These are phyloP conservation scores for Argyrosomus regius DNA, from an alignment of 2,797 vertebrate genomes.

Conservation along the genomic window DNA sequence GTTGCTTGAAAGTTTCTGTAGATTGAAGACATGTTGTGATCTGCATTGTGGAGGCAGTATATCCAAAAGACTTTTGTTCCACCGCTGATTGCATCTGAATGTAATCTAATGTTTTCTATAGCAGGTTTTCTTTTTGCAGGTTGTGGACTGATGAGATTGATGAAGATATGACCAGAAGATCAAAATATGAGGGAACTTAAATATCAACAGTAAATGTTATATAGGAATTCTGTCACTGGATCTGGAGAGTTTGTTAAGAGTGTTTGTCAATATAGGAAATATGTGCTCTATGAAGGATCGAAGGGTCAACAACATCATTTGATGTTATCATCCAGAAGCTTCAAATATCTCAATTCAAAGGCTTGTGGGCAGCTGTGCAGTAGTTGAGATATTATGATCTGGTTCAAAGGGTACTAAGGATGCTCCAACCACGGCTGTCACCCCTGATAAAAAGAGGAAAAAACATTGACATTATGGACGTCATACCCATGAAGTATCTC, in stretches of 20 bases:
- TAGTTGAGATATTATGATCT: neutral
- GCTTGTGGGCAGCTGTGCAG: neutral
- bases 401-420: neutral
- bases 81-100: neutral
- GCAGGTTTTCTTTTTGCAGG: neutral
- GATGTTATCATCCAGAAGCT: neutral
- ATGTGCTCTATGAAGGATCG: neutral
- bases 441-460: neutral
- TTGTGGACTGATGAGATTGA: neutral
- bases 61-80: neutral
- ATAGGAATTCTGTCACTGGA: neutral
- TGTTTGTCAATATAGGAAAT: neutral
- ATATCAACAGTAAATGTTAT: neutral
- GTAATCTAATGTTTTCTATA: neutral
- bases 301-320: conserved; percentile 3
- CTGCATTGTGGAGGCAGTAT: neutral
- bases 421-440: neutral
- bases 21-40: conserved; percentile 13
- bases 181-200: neutral
- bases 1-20: conserved; percentile 35
- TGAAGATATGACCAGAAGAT: neutral
- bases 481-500: too few species aligned
- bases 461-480: too few species aligned
- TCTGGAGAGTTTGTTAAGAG: neutral
- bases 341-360: neutral